These are phyloP conservation scores for Pandion haliaetus DNA, from an alignment of 2,113 vertebrate genomes.

Conservation along the genomic window DNA sequence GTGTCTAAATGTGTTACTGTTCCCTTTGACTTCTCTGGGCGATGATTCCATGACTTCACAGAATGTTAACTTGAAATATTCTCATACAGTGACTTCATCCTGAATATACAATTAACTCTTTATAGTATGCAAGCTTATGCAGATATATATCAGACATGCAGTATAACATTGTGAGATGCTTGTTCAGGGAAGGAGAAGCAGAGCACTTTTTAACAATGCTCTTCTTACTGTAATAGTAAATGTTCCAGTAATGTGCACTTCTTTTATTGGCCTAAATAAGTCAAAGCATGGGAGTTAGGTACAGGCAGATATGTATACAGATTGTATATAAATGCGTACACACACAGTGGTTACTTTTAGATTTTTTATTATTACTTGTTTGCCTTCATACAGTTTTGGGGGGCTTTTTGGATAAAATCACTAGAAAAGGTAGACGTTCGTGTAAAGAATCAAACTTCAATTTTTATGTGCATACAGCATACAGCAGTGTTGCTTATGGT, in stretches of 20 bases:
- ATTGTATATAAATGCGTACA: constrained; percentile 34
- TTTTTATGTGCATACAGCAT: background rate
- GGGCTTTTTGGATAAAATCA: constrained; percentile 19
- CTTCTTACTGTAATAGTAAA: background rate
- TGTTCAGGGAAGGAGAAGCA: constrained; percentile 60
- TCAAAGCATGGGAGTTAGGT: constrained; percentile 40
- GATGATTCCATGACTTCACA: background rate
- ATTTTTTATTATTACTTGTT: constrained; percentile 16
- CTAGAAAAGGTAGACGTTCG: background rate
- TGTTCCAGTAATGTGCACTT: constrained; percentile 22
- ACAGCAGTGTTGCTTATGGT: background rate
- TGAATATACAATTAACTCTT: constrained; percentile 31
- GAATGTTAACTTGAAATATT: constrained; percentile 30
- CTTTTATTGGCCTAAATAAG: constrained; percentile 36
- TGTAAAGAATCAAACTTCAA: background rate
- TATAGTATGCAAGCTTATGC: constrained; percentile 52
- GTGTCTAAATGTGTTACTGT: constrained; percentile 37
- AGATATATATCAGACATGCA: background rate
- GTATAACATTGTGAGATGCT: constrained; percentile 32
- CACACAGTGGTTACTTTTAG: constrained; percentile 16
- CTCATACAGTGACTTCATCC: constrained; percentile 30
- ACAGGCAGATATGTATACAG: background rate
- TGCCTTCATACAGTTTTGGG: background rate
- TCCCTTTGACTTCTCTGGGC: constrained; percentile 22
- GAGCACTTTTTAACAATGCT: constrained; percentile 9